Base-by-base conservation (phyloP, 2,797 vertebrate species). In the Psittacula derbiana region DNA sequence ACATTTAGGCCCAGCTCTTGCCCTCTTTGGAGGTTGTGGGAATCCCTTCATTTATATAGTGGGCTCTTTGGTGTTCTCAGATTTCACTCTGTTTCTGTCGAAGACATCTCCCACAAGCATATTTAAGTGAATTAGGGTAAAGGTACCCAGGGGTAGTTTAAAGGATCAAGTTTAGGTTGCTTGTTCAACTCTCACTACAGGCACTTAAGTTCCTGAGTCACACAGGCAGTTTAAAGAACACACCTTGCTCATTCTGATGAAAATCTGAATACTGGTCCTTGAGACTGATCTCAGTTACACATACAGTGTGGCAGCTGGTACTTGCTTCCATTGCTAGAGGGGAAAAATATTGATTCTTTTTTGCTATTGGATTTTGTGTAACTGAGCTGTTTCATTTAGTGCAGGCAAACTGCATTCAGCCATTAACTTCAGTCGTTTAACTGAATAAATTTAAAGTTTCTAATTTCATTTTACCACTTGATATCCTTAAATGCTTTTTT, bases 391-490 rank as follows among this genome's bases (percentile, higher is more conserved):
- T 87, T 88, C 40, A 20, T 52, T 86, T 78, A 61, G 61, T 86
- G 52, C 60, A 44, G 57, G 60, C 31, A 85, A 96, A 91, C 85
- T 31, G 52, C 49, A 86, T 61, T 70, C 60, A 71, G 61, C 87
- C 78, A 64, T 95, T 95, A 91, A 82, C 65, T 91, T 80, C 53
- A 70, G 73, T n/a, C 73, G 41, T 53, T 96, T 96, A 95, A 85
- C 92, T 96, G 88, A 93, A 96, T 92, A 88, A 94, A 66, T 49
- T 36, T n/a, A 65, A 94, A 73, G n/a, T 74, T 94, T 93, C 89
- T 97, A 38, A 92, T 96, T 95, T 95, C 46, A 79, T 94, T 93
- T 46, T 89, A 78, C 80, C 72, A 81, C 61, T 73, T 95, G 46
- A 65, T 94, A 88, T 55, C 31, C 31, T 84, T 88, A 82, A 89